phyloP scores from a whole-genome alignment of 2,888 invertebrate genomes.

The Platycheirus albimanus region DNA sequence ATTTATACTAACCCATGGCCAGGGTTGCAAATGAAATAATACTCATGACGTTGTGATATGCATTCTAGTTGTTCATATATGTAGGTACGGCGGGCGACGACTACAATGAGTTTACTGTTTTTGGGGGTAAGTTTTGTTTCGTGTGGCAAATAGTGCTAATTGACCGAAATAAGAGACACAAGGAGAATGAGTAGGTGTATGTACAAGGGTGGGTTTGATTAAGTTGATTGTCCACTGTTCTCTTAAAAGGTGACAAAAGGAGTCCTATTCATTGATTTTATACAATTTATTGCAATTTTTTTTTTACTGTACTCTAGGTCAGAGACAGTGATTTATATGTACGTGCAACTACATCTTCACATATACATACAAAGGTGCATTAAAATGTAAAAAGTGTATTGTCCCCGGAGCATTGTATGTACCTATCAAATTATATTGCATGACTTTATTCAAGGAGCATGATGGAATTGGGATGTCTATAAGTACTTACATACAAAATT shows the following conservation, averaged over 20 bases:
- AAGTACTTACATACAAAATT: too few relatives aligned
- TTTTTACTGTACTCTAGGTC: slow-evolving; percentile 56
- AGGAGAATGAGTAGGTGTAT: background rate
- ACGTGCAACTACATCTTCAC: too few relatives aligned
- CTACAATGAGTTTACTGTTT: too few relatives aligned
- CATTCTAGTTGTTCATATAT: slow-evolving; percentile 29
- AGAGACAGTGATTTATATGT: slow-evolving; percentile 6
- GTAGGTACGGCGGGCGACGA: too few relatives aligned
- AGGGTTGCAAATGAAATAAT: slow-evolving; percentile 66
- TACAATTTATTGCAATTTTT: slow-evolving; percentile 10
- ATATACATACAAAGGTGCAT: background rate
- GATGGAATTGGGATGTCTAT: too few relatives aligned
- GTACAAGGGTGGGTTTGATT: slow-evolving; percentile 24
- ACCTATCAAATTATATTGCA: too few relatives aligned
- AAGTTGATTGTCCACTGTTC: slow-evolving; percentile 34
- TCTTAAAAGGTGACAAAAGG: slow-evolving; percentile 46
- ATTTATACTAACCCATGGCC: slow-evolving; percentile 66
- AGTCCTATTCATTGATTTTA: slow-evolving; percentile 47
- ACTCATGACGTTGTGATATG: slow-evolving; percentile 42
- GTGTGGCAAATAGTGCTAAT: slow-evolving; percentile 56
- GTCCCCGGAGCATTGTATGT: background rate
- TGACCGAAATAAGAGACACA: slow-evolving; percentile 42
- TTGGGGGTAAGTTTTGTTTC: slow-evolving; percentile 19
- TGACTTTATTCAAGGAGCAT: too few relatives aligned
- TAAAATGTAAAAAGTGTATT: slow-evolving; percentile 4